phyloP scores from a whole-genome alignment of 2,888 invertebrate species.

The Terebella lapidaria region DNA sequence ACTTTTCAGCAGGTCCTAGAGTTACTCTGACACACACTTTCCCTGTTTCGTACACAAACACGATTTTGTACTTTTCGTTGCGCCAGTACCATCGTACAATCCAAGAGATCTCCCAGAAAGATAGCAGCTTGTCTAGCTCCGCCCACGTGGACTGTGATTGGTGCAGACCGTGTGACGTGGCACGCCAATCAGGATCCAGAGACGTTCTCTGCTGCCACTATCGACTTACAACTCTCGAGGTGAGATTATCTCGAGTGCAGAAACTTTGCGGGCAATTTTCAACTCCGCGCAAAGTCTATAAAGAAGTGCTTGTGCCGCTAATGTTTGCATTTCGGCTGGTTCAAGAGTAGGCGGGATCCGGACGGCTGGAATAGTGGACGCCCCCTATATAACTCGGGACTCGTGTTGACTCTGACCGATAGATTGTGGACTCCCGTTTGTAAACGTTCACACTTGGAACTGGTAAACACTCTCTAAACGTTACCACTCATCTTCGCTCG shows the following conservation, averaged over 20 bases:
- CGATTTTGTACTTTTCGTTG: no score
- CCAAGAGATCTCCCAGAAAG: no score
- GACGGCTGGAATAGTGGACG: no score
- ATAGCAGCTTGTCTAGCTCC: no score
- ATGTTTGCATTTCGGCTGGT: neutral
- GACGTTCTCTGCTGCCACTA: neutral
- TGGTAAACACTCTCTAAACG: neutral
- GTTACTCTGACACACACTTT: no score
- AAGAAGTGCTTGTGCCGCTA: neutral
- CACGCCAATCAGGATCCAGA: neutral
- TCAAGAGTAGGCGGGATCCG: neutral
- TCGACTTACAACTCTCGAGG: neutral
- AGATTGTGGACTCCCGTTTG: neutral
- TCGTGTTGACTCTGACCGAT: neutral
- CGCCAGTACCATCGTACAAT: no score
- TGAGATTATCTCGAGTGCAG: neutral
- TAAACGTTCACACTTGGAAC: neutral
- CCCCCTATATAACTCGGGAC: no score
- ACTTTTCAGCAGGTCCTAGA: no score
- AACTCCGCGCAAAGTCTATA: neutral
- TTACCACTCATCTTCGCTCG: neutral
- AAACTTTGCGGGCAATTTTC: no score
- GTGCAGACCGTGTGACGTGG: neutral
- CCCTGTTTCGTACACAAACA: no score
- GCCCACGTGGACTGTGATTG: no score